Conservation (phyloP, 1,140 invertebrate genomes). For the Hypsibius dujardini region DNA sequence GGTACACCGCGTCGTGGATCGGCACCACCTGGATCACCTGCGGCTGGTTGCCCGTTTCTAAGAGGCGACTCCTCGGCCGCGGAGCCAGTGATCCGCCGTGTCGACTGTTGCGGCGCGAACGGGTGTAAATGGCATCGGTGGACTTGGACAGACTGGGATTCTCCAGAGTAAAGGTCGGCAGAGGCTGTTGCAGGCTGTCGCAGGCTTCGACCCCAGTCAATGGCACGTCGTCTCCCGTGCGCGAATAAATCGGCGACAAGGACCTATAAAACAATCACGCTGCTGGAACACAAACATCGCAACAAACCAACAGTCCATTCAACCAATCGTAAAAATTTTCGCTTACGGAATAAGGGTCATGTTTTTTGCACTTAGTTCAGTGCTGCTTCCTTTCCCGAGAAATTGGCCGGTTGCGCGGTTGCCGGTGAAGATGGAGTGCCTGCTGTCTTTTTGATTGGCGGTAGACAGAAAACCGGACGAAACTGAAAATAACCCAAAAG, state of each 20-base stretch:
- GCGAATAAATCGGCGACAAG: conserved; percentile 8
- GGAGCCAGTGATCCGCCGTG: not conserved
- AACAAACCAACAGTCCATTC: not conserved
- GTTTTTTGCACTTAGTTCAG: too few relatives aligned
- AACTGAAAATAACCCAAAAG: not conserved
- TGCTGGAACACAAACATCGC: not conserved
- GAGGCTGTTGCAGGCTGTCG: not conserved
- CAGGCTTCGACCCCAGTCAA: not conserved
- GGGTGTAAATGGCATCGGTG: not conserved
- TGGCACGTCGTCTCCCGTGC: not conserved
- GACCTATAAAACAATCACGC: conserved; percentile 5
- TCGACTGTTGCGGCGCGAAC: conserved; percentile 5
- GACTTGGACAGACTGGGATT: conserved; percentile 7
- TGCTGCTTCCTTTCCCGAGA: too few relatives aligned
- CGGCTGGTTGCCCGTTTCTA: not conserved
- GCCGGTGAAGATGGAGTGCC: not conserved
- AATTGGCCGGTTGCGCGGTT: not conserved
- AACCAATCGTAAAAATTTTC: too few relatives aligned
- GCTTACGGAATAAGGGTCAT: too few relatives aligned
- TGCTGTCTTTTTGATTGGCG: not conserved
- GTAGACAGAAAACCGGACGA: not conserved
- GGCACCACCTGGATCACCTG: conserved; percentile 30
- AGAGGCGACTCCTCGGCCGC: not conserved
- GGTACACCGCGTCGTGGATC: conserved; percentile 71
- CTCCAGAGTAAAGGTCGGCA: not conserved